Conservation (phyloP, 2,113 vertebrate genomes). For the Terrapene triunguis region DNA sequence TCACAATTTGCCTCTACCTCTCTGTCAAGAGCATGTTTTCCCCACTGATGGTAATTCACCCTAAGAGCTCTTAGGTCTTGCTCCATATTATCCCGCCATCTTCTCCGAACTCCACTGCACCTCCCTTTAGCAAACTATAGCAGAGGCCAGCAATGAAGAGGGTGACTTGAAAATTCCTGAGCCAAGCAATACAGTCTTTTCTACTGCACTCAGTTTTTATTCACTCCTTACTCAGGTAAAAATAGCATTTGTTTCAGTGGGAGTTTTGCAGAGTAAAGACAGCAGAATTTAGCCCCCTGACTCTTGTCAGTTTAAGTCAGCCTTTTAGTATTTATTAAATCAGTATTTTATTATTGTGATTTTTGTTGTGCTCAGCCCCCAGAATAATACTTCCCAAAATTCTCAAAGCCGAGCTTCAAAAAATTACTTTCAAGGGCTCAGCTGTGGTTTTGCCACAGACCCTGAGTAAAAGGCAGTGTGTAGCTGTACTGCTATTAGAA, state of each 20-base stretch:
- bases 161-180: background rate
- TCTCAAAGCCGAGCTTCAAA: background rate
- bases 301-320: background rate
- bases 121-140: background rate
- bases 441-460: background rate
- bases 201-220: background rate
- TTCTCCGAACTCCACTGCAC: background rate
- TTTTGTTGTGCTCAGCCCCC: background rate
- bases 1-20: too few species aligned
- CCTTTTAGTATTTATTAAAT: background rate
- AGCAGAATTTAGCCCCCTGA: background rate
- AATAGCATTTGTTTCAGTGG: background rate
- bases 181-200: background rate
- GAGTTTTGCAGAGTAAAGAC: background rate
- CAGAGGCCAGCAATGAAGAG: background rate
- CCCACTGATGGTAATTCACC: too few species aligned
- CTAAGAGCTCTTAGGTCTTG: too few species aligned
- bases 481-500: background rate
- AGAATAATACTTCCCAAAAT: background rate
- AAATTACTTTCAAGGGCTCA: background rate
- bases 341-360: background rate
- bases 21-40: too few species aligned
- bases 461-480: background rate
- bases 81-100: too few species aligned
- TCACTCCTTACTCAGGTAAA: background rate